phyloP scores from a whole-genome alignment of 2,113 vertebrate species.

The Microtus oregoni region DNA sequence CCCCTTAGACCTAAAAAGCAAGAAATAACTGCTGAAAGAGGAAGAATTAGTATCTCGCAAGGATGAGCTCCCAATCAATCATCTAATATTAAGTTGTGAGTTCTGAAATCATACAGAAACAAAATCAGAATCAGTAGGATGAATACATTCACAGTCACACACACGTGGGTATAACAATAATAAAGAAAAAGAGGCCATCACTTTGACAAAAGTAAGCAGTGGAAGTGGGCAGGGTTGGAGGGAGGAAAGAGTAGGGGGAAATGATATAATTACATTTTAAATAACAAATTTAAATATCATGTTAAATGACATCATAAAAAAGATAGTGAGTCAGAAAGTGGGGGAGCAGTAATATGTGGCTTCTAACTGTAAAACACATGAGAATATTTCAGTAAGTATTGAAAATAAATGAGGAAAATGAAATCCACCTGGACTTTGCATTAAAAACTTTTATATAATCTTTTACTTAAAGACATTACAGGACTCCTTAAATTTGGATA shows the following conservation, averaged over 20 bases:
- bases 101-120: background rate
- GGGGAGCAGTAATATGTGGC: background rate
- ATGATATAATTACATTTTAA: background rate
- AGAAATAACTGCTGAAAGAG: background rate
- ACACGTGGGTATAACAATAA: background rate
- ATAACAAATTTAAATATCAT: background rate
- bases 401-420: background rate
- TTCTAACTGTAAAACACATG: background rate
- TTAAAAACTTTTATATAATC: background rate
- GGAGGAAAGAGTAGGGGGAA: background rate
- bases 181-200: background rate
- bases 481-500: background rate
- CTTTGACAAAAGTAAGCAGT: background rate
- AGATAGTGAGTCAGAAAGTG: background rate
- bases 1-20: background rate
- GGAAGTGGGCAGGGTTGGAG: background rate
- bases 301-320: background rate
- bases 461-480: background rate
- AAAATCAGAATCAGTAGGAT: background rate
- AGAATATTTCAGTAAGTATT: background rate
- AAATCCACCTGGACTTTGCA: background rate
- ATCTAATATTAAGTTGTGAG: background rate
- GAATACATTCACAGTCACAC: no score
- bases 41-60: background rate
- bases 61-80: background rate